phyloP scores from a whole-genome alignment of 1,140 invertebrate genomes.

The Berghia stephanieae region DNA sequence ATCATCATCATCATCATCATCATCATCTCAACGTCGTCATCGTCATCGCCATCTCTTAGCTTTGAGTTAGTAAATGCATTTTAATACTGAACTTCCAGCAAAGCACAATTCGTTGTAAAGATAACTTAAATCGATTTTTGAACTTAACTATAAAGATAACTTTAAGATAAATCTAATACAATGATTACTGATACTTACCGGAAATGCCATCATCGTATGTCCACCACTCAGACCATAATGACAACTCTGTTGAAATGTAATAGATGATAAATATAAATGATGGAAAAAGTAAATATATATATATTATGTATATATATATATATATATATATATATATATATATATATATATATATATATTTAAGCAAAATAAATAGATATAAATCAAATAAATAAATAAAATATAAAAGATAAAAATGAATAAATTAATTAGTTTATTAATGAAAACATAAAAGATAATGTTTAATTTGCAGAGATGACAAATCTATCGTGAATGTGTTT shows the following conservation, averaged over 20 bases:
- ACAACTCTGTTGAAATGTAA: not conserved
- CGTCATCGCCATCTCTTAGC: not conserved
- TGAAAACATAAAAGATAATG: too few species aligned
- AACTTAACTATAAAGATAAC: not conserved
- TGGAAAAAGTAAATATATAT: not conserved
- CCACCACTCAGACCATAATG: conserved; percentile 20
- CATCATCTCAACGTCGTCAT: too few species aligned
- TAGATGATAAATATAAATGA: not conserved
- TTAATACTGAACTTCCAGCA: too few species aligned
- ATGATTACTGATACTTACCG: not conserved
- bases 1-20: too few species aligned
- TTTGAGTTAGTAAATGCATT: not conserved
- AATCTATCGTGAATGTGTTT: too few species aligned
- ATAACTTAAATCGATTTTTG: not conserved
- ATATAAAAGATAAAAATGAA: too few species aligned
- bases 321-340: not conserved
- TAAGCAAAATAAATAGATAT: not conserved
- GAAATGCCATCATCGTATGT: conserved; percentile 20
- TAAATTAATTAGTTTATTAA: too few species aligned
- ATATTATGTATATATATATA: not conserved
- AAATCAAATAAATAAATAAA: too few species aligned
- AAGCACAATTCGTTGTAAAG: not conserved
- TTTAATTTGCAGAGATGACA: too few species aligned
- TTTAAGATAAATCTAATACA: not conserved
- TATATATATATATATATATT: not conserved